phyloP scores from a whole-genome alignment of 2,113 vertebrate genomes.

The Callithrix jacchus region DNA sequence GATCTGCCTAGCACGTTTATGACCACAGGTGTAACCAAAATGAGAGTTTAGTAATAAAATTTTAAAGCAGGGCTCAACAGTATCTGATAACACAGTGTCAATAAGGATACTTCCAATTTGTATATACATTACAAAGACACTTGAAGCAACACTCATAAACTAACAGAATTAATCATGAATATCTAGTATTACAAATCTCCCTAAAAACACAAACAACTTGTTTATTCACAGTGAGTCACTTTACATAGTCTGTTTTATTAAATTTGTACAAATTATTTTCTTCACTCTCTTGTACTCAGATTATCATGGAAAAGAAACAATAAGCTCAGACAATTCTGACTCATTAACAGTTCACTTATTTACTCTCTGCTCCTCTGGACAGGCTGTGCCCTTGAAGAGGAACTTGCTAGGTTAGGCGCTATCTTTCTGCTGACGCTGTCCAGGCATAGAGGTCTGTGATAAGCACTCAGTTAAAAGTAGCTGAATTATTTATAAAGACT shows the following conservation, averaged over 20 bases:
- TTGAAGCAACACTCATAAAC: constrained; percentile 46
- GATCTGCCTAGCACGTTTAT: neutral
- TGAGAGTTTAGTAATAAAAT: neutral
- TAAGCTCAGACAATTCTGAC: neutral
- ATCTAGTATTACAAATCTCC: constrained; percentile 37
- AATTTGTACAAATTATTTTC: neutral
- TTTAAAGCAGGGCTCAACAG: neutral
- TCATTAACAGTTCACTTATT: neutral
- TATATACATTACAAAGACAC: neutral
- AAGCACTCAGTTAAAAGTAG: neutral
- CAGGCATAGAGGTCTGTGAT: neutral
- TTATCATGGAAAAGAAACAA: neutral
- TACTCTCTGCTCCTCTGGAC: neutral
- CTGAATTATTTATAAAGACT: neutral
- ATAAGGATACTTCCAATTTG: neutral
- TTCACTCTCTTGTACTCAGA: neutral
- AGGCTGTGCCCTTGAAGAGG: neutral
- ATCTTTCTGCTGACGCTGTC: neutral
- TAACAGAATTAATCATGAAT: constrained; percentile 50
- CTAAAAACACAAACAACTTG: constrained; percentile 30
- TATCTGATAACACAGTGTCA: neutral
- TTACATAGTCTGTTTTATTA: neutral
- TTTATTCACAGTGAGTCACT: constrained; percentile 5
- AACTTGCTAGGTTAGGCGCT: neutral
- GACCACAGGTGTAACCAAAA: neutral